Base-by-base conservation (phyloP, 1,140 invertebrate species). In the Panonychus citri region DNA sequence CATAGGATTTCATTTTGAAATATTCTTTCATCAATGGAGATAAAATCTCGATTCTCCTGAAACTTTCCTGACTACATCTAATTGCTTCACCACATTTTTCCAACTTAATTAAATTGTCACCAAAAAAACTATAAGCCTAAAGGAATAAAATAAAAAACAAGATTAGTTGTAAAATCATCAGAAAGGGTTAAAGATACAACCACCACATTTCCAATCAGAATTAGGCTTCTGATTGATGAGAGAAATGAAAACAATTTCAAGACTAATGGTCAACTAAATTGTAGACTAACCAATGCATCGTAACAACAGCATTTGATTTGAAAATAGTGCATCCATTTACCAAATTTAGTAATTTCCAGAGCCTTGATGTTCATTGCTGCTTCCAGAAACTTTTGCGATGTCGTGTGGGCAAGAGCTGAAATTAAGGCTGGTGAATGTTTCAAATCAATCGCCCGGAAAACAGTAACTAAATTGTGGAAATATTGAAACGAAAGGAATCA, bases 61-160 rank as follows among this genome's bases (percentile, higher is more conserved):
- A 69, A 63, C 76, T 77, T 68, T 81, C 78, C 61, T 77, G 73
- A 30, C 81, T 68, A 53, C 78, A 74, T 64, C 73, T 68, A 57
- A 81, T 76, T 5, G 79, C 79, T 61, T 81, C 77, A 30, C 80
- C 80, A 68, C 79, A 81, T 67, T 81, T 80, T 62, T 82, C 80
- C 64, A 77, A 73, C 3, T 73, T 64, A 55, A 82, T 66, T 54
- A 81, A 66, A 62, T 74, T 74, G 62, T 80, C 77, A 28, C 78
- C 79, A 60, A 76, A 72, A 66, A 76, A 82, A 65, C 75, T 77
- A 60, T 78, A 79, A 24, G 79, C 78, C 76, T 80, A 34, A 34
- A 34, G 57, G 15, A 68, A 63, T 56, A 53, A 64, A 56, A 43
- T 48, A 55, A 24, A 58, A 40, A 28, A 59, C 1, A 27, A 57